A percentile compares a stretch with the other conserved stretches of the same genome.
Evolutionary conservation across 2,113 vertebrate genomes (phyloP).

Genomic region (Proteles cristata): DNA sequence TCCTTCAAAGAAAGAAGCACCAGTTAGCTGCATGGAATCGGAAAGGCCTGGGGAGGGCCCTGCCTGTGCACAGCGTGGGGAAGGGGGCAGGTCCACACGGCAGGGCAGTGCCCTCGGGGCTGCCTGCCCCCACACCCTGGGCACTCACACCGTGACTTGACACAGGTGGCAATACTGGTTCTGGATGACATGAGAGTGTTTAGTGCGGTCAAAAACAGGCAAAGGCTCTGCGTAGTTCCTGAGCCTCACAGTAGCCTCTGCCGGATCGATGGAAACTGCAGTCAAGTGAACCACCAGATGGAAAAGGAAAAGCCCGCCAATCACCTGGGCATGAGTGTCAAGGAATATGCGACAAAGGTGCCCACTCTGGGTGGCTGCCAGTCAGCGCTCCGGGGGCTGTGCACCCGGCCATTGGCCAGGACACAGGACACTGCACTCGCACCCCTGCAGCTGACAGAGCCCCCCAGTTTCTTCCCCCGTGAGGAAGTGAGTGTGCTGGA

Average conservation of each 20-base stretch:
- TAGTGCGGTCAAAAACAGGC: conserved; percentile 86
- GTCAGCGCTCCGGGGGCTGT: not conserved
- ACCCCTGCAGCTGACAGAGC: not conserved
- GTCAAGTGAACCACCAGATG: conserved; percentile 83
- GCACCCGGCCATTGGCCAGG: not conserved
- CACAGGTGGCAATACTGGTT: conserved; percentile 88
- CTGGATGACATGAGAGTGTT: conserved; percentile 86
- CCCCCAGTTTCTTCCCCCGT: not conserved
- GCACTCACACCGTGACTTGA: conserved; percentile 86
- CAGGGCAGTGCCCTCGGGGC: too few species aligned
- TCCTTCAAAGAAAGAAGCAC: not conserved
- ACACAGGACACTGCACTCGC: not conserved
- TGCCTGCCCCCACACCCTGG: not conserved
- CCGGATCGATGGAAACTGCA: conserved; percentile 85
- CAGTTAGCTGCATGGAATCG: not conserved
- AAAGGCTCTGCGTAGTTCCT: conserved; percentile 82
- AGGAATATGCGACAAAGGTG: conserved; percentile 59
- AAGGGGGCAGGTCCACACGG: too few species aligned
- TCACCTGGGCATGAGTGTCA: conserved; percentile 81
- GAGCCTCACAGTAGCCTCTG: conserved; percentile 82
- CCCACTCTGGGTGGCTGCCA: not conserved
- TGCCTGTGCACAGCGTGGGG: too few species aligned
- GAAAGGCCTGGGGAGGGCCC: too few species aligned
- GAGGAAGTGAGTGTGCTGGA: not conserved
- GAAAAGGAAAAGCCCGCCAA: conserved; percentile 78